These are phyloP conservation scores for Luscinia megarhynchos DNA, from an alignment of 2,797 vertebrate genomes.

Conservation along the genomic window DNA sequence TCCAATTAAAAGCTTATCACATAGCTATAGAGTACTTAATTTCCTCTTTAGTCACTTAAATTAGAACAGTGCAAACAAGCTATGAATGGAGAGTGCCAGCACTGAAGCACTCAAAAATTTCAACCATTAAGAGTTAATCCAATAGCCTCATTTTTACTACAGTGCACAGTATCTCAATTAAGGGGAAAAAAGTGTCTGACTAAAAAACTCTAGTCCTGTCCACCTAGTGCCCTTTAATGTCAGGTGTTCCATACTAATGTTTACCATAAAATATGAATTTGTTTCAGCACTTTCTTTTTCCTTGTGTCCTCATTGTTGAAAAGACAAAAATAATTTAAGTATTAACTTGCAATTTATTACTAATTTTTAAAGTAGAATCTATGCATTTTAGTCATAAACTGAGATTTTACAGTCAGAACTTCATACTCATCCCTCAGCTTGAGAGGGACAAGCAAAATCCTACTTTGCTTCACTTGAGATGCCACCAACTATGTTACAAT, in stretches of 20 bases:
- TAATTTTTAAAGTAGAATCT: background rate
- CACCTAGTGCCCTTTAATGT: background rate
- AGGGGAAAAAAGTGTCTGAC: background rate
- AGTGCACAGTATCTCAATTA: background rate
- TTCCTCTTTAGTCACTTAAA: background rate
- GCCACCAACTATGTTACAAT: background rate
- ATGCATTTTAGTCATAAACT: background rate
- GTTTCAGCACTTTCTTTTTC: background rate
- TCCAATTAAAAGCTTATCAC: background rate
- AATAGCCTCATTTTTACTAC: background rate
- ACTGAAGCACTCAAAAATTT: background rate
- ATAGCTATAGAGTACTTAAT: background rate
- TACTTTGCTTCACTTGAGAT: background rate
- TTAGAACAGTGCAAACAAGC: background rate
- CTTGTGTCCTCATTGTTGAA: background rate
- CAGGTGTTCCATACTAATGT: background rate
- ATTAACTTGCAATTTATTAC: background rate
- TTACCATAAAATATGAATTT: background rate
- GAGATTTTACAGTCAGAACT: background rate
- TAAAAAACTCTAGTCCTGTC: background rate
- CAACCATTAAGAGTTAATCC: background rate
- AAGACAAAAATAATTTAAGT: background rate
- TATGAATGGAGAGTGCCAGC: background rate
- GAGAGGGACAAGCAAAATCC: background rate
- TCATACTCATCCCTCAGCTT: background rate